Evolutionary conservation across 1,140 invertebrate species (phyloP), one percentile per base, ranked within the genome.

Genomic region (Drosophila ohnishii): DNA sequence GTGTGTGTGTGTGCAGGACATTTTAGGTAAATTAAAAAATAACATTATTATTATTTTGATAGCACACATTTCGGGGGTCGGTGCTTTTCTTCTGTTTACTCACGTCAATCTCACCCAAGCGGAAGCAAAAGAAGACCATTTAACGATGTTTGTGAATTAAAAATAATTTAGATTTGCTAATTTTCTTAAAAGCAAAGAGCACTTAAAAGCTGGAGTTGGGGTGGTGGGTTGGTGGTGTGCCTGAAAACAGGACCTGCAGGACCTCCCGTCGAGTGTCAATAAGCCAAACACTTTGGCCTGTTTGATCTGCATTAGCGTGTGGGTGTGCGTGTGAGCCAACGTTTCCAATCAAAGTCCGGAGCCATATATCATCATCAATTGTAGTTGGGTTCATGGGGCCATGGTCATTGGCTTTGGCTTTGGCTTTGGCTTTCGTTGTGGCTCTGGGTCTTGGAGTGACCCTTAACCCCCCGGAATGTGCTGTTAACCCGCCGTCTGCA

Each of bases 1-100:
- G 3, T 48, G 14, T 48, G 25, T 25, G 19, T 44, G 42, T 66
- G 50, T 51, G 58, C 25, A n/a, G 37, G 69, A 51, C 79, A 80
- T 87, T 83, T 86, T 87, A 87, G 66, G 83, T 67, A 86, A 80
- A 86, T 86, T 79, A 86, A 86, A 86, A 86, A 86, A 87, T 73
- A 86, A 87, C 83, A 86, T 79, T 78, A 61, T 66, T 79, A 69
- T 66, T 73, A 74, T 77, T 81, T 64, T 25, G 37, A 55, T 48
- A 39, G 40, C 57, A n/a, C 22, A 45, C 39, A 39, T 59, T 55
- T 56, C 8, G 42, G 19, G 14, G 34, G 44, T 53, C 13, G n/a
- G 10, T 51, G 5, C 19, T 51, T 8, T 37, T 13, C 25, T 25
- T 39, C 42, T 76, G 42, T 70, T 57, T 60, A 34, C 32, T 34